These are phyloP conservation scores for Rhyzopertha dominica DNA, from an alignment of 1,140 invertebrate species.

Conservation along the genomic window DNA sequence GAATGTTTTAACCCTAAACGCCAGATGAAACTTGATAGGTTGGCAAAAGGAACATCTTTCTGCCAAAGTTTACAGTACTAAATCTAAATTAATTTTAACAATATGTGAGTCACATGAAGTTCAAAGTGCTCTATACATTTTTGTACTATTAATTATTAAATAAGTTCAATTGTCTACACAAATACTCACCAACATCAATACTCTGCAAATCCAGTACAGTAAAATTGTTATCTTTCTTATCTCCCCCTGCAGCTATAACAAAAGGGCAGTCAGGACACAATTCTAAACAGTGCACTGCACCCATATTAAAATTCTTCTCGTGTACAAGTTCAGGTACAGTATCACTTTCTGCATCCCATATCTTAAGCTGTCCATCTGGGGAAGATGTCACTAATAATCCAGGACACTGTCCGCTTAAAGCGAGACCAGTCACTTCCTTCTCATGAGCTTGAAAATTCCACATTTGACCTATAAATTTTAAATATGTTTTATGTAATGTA, in stretches of 20 bases:
- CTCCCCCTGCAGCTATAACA: constrained; percentile 74
- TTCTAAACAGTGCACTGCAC: constrained; percentile 66
- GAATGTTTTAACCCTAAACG: too few species aligned
- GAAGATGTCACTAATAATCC: constrained; percentile 69
- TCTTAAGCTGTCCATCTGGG: constrained; percentile 67
- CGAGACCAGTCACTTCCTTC: constrained; percentile 74
- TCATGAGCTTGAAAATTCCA: constrained; percentile 76
- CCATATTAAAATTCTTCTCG: constrained; percentile 61
- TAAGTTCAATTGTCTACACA: not conserved
- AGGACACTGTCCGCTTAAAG: constrained; percentile 60
- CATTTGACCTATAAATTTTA: constrained; percentile 64
- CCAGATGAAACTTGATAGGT: too few species aligned
- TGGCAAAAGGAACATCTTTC: too few species aligned
- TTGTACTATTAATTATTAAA: not conserved
- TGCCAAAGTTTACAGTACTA: too few species aligned
- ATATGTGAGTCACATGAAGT: not conserved
- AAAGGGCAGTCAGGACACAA: constrained; percentile 77
- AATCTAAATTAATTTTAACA: too few species aligned
- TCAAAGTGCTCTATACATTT: not conserved
- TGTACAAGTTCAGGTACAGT: constrained; percentile 29
- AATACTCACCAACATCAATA: constrained; percentile 57
- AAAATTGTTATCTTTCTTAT: constrained; percentile 74
- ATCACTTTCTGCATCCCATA: constrained; percentile 63
- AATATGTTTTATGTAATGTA: too few species aligned
- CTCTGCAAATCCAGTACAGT: constrained; percentile 69